Evolutionary conservation across 92 coral and sea anemone genomes (phyloP).

Genomic region (Palythoa grandiflora): DNA sequence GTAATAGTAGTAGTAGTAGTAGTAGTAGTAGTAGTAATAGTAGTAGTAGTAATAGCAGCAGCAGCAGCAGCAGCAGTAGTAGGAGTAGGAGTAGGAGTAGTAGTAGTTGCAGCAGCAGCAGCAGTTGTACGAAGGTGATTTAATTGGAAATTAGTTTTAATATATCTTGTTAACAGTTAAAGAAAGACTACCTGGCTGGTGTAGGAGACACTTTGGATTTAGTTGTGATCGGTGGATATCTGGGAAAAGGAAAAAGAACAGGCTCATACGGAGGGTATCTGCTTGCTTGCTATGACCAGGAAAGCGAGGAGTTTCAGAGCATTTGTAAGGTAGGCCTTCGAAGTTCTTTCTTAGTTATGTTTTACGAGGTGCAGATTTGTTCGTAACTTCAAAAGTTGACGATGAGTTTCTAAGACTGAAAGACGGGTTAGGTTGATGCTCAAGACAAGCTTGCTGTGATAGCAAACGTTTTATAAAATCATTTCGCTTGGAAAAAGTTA

Average conservation of each 20-base stretch:
- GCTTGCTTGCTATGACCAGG: conserved; percentile 93
- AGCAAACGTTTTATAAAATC: too few relatives aligned
- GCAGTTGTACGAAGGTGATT: neutral
- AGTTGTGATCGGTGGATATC: conserved; percentile 92
- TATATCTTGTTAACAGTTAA: conserved; percentile 68
- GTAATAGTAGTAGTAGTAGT: neutral
- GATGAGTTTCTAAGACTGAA: too few relatives aligned
- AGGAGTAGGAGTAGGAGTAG: too few relatives aligned
- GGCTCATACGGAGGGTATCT: conserved; percentile 96
- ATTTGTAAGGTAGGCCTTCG: conserved; percentile 83
- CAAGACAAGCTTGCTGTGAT: too few relatives aligned
- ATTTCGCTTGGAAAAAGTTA: too few relatives aligned
- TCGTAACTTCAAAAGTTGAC: too few relatives aligned
- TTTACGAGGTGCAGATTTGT: too few relatives aligned
- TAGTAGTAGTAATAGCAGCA: too few relatives aligned
- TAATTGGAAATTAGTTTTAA: neutral
- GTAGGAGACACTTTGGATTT: conserved; percentile 97
- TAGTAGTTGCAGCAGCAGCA: neutral
- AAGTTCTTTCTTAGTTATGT: neutral
- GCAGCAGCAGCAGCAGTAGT: neutral
- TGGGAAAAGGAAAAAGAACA: conserved; percentile 96
- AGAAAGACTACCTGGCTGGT: conserved; percentile 95
- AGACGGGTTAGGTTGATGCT: too few relatives aligned
- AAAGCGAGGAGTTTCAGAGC: conserved; percentile 94
- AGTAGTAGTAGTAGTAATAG: too few relatives aligned